Base-by-base conservation (phyloP, 2,888 invertebrate genomes). In the Pherbina coryleti region DNA sequence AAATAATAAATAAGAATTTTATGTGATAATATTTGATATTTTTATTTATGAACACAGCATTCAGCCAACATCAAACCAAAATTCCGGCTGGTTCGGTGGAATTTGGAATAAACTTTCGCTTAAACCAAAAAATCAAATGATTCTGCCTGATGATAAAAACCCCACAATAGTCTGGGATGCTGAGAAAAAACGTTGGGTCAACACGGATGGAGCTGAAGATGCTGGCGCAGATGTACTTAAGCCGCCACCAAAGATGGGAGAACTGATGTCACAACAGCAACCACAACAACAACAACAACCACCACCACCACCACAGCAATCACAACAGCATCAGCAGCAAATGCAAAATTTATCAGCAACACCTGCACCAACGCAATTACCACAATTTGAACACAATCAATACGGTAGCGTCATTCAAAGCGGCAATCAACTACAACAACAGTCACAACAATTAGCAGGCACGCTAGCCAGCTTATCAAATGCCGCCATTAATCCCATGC, bases 151-250 rank as follows among this genome's bases (percentile, higher is more conserved):
- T 90, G 98, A 98, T 90, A 97, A 95, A 89, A 95, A 98, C 91
- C 97, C 97, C 81, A 91, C 95, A 81, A 98, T 98, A 91, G 95
- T 98, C 75, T 98, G 97, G 97, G 97, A 98, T 91, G 92, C 94
- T 77, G 93, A 93, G n/a, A 93, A 92, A 85, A 95, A 97, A 88
- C 93, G 93, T 83, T 98, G 98, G 98, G 92, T 93, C 71, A 96
- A 98, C 90, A 92, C 93, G 62, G 96, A 96, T 87, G 94, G 92
- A 37, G 94, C 93, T 81, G 82, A 79, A 64, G 71, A 53, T n/a
- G 72, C 66, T 71, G 74, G 81, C 66, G 87, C 88, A 3, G 76
- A 76, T 8, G 82, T 83, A 69, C 88, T 93, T 44, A 93, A 92
- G 83, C 94, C 94, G 60, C 94, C 95, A 22, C 95, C 95, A 5